Base-by-base conservation (phyloP, 2,888 invertebrate species). In the Schrankia costaestrigalis region DNA sequence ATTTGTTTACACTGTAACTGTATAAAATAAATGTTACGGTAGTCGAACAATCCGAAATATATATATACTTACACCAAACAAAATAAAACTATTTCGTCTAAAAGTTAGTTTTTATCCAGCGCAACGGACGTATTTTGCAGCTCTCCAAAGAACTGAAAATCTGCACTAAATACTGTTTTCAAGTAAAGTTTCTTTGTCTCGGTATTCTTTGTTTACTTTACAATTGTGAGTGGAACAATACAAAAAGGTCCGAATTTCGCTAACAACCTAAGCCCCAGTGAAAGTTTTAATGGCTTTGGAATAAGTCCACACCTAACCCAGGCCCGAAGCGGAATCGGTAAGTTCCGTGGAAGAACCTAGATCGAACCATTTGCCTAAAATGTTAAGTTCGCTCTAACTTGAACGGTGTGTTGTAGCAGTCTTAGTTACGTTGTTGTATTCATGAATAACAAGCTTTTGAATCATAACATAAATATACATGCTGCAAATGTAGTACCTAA, bases 251-350 rank as follows among this genome's bases (percentile, higher is more conserved):
- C 69, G 55, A 78, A 79, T 73, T 73, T 71, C 62, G 61, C 69
- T 72, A 77, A 78, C 77, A 75, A 78, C 69, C 69, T 70, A 67
- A 71, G 69, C 65, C 56, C 52, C 59, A 52, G 63, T 58, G 40
- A 57, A 83, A 84, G 80, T 83, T 86, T 85, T 82, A 84, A 84
- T 86, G 83, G 78, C 77, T 75, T 70, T 51, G 58, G 60, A 72
- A 74, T 76, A 76, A 76, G 77, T 74, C 71, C 61, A 69, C 51
- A 59, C 46, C 51, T 54, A 46, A 36, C 36, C 9, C 31, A 37
- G 40, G 42, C 37, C 41, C 31, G 28, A 31, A 42, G 11, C 18
- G 13, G 35, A 28, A 35, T 41, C 37, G 38, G 33, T 36, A 45
- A 56, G 40, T 55, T 52, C 10, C 12, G 12, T 12, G 37, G 37